A percentile compares a stretch with the other conserved stretches of the same genome.
These are phyloP conservation scores for Pseudomyrmex gracilis DNA, from an alignment of 1,140 invertebrate species.

Conservation along the genomic window DNA sequence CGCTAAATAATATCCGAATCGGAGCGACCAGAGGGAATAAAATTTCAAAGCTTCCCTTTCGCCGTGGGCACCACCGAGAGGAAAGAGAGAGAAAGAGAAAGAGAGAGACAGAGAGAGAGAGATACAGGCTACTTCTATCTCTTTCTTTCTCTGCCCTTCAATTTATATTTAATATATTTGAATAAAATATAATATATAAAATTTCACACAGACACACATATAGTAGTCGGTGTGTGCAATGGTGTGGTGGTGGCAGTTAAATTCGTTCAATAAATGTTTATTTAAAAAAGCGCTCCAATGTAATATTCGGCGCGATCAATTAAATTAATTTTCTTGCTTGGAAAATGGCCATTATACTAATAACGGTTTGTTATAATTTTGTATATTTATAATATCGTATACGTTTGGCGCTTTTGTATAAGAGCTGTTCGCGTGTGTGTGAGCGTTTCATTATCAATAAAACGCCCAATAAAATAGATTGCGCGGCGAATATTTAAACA, in stretches of 20 bases:
- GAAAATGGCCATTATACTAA: constrained; percentile 12
- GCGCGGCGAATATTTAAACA: not conserved
- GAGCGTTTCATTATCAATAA: not conserved
- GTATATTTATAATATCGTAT: not conserved
- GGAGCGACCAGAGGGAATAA: constrained; percentile 53
- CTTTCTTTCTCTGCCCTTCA: not conserved
- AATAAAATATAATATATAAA: constrained; percentile 43
- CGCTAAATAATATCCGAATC: constrained; percentile 63
- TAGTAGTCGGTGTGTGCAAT: not conserved
- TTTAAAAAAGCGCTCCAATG: constrained; percentile 20
- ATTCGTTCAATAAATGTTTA: constrained; percentile 36
- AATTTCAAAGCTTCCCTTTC: constrained; percentile 42
- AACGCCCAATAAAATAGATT: constrained; percentile 13
- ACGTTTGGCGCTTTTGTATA: not conserved
- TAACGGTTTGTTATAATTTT: constrained; percentile 20
- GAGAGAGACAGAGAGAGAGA: no score
- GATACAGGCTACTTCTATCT: not conserved
- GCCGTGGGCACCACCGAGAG: constrained; percentile 7
- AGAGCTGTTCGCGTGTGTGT: not conserved
- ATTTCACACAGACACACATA: constrained; percentile 5
- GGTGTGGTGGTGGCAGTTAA: constrained; percentile 1
- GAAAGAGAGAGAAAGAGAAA: no score
- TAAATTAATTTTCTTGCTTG: constrained; percentile 43
- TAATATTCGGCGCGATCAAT: constrained; percentile 32
- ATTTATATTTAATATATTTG: constrained; percentile 53